Base-by-base conservation (phyloP, 2,113 vertebrate genomes). In the Balaeniceps rex region DNA sequence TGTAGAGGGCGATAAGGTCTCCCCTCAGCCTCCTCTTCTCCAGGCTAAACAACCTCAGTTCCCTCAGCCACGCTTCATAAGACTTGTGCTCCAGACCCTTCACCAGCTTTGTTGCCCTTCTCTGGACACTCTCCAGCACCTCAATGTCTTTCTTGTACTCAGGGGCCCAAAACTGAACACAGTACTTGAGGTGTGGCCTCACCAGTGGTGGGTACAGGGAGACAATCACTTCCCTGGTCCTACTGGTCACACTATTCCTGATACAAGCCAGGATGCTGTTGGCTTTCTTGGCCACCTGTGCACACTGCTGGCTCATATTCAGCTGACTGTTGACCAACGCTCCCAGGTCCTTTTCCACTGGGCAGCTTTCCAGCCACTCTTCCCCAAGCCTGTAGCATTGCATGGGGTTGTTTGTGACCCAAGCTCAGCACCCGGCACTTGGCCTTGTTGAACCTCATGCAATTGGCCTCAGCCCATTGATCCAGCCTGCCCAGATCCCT, bases 291-390 rank as follows among this genome's bases (percentile, higher is more conserved):
- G n/a, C n/a, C n/a, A n/a, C n/a, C n/a, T n/a, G n/a, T n/a, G n/a
- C n/a, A n/a, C n/a, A n/a, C n/a, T n/a, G n/a, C n/a, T n/a, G n/a
- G n/a, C n/a, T n/a, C n/a, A n/a, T n/a, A n/a, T n/a, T n/a, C n/a
- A n/a, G n/a, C n/a, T n/a, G n/a, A n/a, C n/a, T n/a, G 33, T 34
- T 3, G 1, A 22, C 19, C 33, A 34, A 1, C 19, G 34, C 55
- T 33, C 55, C 33, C 33, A 58, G 19, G 33, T 58, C 55, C 55
- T 34, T 34, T 19, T 34, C 33, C 1, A 4, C 19, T 0, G 1
- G 19, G 33, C 55, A 58, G 55, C 55, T 58, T 9, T 22, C 12
- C 55, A 58, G 33, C 29, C 55, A 33, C 55, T 57, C 55, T 13
- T 33, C 55, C 55, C 55, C 31, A 21, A 57, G 31, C 31, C 55